Conservation (phyloP, 2,113 vertebrate genomes). For the Anser brachyrhynchus region DNA sequence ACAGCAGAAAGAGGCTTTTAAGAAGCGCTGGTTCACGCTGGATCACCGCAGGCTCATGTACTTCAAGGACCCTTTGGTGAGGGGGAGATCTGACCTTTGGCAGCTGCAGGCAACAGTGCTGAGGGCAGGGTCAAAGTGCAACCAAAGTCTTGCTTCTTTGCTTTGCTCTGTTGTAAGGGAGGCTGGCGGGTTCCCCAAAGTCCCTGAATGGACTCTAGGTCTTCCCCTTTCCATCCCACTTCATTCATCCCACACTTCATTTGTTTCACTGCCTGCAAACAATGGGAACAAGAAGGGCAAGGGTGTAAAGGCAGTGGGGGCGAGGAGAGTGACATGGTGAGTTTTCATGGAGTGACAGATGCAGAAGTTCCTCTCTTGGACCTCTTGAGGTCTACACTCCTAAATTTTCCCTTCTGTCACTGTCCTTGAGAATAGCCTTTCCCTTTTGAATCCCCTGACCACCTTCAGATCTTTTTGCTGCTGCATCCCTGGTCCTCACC, state of each 20-base stretch:
- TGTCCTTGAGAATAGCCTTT: neutral
- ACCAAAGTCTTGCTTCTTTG: neutral
- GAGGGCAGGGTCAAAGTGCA: neutral
- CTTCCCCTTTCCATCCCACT: neutral
- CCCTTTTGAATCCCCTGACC: neutral
- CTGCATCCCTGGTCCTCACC: neutral
- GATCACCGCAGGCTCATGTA: conserved; percentile 92
- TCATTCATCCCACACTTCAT: neutral
- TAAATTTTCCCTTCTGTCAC: neutral
- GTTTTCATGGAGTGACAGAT: neutral
- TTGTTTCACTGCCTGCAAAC: neutral
- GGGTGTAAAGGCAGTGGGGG: neutral
- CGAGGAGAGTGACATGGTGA: neutral
- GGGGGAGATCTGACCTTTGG: neutral
- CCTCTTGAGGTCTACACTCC: neutral
- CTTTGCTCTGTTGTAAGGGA: neutral
- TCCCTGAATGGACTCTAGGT: neutral
- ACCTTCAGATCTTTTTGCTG: neutral
- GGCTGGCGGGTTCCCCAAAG: neutral
- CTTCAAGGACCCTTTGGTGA: conserved; percentile 92
- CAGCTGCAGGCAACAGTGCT: neutral
- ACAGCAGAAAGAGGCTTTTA: conserved; percentile 91
- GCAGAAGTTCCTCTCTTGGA: neutral
- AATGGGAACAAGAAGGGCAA: neutral
- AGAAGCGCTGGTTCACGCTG: conserved; percentile 92